Evolutionary conservation across 1,140 invertebrate genomes (phyloP).

Genomic region (Kradibia gibbosae): DNA sequence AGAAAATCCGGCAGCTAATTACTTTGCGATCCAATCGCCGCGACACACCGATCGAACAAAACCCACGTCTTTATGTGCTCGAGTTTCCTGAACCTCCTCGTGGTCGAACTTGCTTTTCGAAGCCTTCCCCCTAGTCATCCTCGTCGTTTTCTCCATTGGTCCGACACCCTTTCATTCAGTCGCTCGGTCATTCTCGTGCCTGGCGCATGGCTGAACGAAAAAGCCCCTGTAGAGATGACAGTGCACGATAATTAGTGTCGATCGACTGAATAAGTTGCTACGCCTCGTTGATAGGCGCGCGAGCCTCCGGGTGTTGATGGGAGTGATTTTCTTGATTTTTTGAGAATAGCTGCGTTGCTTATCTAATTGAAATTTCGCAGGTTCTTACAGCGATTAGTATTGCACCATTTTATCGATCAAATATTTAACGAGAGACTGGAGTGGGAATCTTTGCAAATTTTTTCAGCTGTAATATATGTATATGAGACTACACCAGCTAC

Average conservation of each 20-base stretch:
- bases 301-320: not conserved
- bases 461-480: too few relatives aligned
- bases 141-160: too few relatives aligned
- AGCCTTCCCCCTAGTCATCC: not conserved
- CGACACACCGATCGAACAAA: not conserved
- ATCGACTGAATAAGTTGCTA: not conserved
- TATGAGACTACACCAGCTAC: too few relatives aligned
- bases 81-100: too few relatives aligned
- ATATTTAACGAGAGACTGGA: not conserved
- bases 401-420: not conserved
- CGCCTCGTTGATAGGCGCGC: not conserved
- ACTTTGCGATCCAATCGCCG: not conserved
- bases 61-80: too few relatives aligned
- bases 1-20: not conserved
- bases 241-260: conserved; percentile 9
- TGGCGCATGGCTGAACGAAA: not conserved
- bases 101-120: too few relatives aligned
- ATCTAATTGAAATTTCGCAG: not conserved
- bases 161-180: not conserved
- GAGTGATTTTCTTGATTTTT: not conserved
- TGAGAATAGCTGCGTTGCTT: not conserved
- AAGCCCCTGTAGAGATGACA: not conserved
- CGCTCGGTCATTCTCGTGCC: not conserved
- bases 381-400: not conserved
- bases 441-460: too few relatives aligned